Conservation (phyloP, 2,797 vertebrate genomes). For the Neoniphon sammara region DNA sequence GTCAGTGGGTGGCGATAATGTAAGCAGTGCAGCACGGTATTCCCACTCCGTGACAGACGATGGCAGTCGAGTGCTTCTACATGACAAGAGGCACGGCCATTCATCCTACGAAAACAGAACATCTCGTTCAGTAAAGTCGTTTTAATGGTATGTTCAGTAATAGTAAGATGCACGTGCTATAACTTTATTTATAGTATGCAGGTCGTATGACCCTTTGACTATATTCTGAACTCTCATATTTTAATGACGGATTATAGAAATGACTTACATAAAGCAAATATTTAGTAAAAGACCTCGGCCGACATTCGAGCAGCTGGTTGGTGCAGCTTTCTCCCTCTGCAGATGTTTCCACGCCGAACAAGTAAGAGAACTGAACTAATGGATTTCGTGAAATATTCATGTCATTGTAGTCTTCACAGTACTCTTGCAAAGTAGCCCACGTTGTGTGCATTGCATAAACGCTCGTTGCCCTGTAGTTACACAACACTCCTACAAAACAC, state of each 20-base stretch:
- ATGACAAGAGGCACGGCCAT: background rate
- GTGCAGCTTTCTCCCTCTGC: constrained; percentile 18
- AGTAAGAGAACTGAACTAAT: constrained; percentile 45
- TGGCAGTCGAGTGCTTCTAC: constrained; percentile 50
- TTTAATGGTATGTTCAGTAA: no score
- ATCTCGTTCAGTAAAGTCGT: background rate
- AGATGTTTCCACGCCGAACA: constrained; percentile 64
- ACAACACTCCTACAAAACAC: background rate
- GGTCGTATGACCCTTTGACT: background rate
- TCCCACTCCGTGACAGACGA: constrained; percentile 57
- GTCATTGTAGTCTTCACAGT: background rate
- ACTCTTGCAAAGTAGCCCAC: background rate
- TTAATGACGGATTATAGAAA: background rate
- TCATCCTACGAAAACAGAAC: constrained; percentile 28
- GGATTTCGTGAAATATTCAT: background rate
- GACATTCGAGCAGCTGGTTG: background rate
- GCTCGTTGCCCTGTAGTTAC: background rate
- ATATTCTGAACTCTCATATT: no score
- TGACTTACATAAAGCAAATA: constrained; percentile 17
- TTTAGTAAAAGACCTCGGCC: background rate
- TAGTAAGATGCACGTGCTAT: no score
- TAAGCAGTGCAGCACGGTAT: background rate
- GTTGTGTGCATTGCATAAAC: background rate
- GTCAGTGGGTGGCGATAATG: constrained; percentile 27
- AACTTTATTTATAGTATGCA: background rate